These are phyloP conservation scores for Cebidichthys violaceus DNA, from an alignment of 2,113 vertebrate genomes.

Conservation along the genomic window DNA sequence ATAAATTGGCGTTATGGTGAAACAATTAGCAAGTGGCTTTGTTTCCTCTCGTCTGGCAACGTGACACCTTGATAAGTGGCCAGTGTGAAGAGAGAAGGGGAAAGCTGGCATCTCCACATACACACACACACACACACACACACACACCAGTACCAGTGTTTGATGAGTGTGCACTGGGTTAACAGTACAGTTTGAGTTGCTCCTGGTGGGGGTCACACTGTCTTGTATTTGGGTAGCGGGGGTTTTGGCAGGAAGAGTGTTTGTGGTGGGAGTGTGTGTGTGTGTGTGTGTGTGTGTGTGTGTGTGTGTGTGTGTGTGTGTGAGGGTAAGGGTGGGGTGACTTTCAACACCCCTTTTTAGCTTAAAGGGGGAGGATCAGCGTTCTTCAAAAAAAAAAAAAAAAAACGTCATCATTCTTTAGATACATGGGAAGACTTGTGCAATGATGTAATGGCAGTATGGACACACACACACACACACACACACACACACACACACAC, in stretches of 20 bases:
- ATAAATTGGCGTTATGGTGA: conserved; percentile 6
- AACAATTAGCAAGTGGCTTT: conserved; percentile 28
- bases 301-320: too few species aligned
- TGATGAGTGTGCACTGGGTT: conserved; percentile 57
- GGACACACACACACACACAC: neutral
- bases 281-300: too few species aligned
- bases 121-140: neutral
- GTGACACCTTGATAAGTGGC: conserved; percentile 52
- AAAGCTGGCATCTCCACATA: conserved; percentile 16
- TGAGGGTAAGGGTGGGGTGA: neutral
- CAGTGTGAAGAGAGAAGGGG: conserved; percentile 40
- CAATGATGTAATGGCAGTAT: conserved; percentile 24
- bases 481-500: neutral
- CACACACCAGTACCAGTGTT: conserved; percentile 44
- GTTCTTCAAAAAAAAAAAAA: neutral
- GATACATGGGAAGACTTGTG: conserved; percentile 9
- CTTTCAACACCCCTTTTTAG: conserved; percentile 8
- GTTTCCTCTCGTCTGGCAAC: conserved; percentile 66
- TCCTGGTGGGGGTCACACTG: conserved; percentile 53
- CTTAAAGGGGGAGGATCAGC: neutral
- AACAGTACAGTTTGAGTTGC: conserved; percentile 40
- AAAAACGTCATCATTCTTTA: neutral
- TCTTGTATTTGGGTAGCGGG: conserved; percentile 38
- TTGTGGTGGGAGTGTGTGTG: neutral
- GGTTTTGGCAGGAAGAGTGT: conserved; percentile 12